phyloP scores from a whole-genome alignment of 2,888 invertebrate genomes.

The Plemyria rubiginata region DNA sequence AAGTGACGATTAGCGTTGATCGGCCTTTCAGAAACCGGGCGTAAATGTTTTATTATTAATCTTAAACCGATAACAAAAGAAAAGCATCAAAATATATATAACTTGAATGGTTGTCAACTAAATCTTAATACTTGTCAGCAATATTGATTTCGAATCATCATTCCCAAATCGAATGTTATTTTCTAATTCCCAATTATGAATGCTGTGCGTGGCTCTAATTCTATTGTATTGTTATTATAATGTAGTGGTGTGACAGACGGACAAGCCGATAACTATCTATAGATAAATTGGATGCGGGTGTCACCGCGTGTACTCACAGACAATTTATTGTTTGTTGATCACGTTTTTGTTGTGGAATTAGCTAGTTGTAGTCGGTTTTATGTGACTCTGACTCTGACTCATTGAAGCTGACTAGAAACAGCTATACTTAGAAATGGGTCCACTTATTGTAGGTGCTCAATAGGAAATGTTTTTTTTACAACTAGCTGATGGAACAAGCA shows the following conservation, averaged over 20 bases:
- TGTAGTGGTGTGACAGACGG: constrained; percentile 48
- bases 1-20: too few relatives aligned
- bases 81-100: neutral
- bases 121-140: constrained; percentile 19
- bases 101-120: constrained; percentile 9
- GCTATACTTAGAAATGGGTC: too few relatives aligned
- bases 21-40: too few relatives aligned
- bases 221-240: constrained; percentile 59
- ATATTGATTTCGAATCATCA: constrained; percentile 32
- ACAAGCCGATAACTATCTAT: constrained; percentile 59
- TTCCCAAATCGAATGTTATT: constrained; percentile 40
- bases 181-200: constrained; percentile 50
- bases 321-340: constrained; percentile 39
- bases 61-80: too few relatives aligned
- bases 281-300: constrained; percentile 66
- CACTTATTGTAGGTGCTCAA: too few relatives aligned
- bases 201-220: constrained; percentile 40
- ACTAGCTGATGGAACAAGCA: too few relatives aligned
- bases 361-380: constrained; percentile 14
- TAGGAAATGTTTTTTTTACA: too few relatives aligned
- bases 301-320: constrained; percentile 41
- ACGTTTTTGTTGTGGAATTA: constrained; percentile 33
- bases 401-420: neutral
- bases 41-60: too few relatives aligned
- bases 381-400: constrained; percentile 19